Percentiles rank a stretch among this genome's conserved stretches.
Evolutionary conservation across 2,113 vertebrate species (phyloP).

Genomic region (Plotosus lineatus): DNA sequence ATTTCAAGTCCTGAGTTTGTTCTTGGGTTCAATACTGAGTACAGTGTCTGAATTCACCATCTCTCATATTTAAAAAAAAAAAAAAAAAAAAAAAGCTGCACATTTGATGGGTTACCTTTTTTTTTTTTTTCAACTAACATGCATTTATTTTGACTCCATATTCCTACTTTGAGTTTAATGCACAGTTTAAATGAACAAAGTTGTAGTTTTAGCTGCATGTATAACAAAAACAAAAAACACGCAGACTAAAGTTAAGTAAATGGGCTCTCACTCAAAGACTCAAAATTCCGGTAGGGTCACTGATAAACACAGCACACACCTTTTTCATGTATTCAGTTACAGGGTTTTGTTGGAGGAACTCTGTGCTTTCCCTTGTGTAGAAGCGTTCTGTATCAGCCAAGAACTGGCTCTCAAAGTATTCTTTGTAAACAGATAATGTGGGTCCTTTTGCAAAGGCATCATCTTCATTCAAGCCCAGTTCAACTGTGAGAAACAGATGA

Average conservation of each 20-base stretch:
- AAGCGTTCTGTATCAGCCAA: constrained; percentile 98
- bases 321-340: constrained; percentile 99
- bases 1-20: background rate
- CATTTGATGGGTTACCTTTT: background rate
- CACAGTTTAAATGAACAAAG: background rate
- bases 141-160: background rate
- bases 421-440: constrained; percentile 97
- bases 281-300: background rate
- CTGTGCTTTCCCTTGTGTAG: constrained; percentile 98
- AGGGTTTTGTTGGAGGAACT: constrained; percentile 97
- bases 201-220: background rate
- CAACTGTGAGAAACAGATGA: constrained; percentile 73
- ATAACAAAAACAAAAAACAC: background rate
- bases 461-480: constrained; percentile 96
- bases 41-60: background rate
- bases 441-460: constrained; percentile 97
- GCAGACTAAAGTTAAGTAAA: too few species aligned
- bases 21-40: background rate
- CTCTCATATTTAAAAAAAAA: background rate
- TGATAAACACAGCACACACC: constrained; percentile 73
- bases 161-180: background rate
- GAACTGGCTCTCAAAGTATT: constrained; percentile 98
- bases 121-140: too few species aligned
- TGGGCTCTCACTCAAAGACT: background rate
- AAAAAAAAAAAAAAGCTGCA: background rate